phyloP scores from a whole-genome alignment of 2,888 invertebrate species.

The Macrosoma leucophasiata region DNA sequence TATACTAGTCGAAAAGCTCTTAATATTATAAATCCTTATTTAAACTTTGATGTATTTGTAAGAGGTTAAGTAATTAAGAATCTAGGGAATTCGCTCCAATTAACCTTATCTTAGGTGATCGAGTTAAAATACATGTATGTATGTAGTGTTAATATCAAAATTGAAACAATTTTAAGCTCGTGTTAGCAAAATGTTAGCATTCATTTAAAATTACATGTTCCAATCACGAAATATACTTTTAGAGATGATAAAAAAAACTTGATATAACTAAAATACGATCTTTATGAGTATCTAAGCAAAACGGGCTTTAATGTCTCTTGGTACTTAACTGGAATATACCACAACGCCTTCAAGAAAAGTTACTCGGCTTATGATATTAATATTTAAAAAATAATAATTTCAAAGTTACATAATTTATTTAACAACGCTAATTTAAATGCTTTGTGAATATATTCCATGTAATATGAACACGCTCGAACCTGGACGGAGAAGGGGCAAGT shows the following conservation, averaged over 20 bases:
- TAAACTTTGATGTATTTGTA: slow-evolving; percentile 46
- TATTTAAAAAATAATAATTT: too few relatives aligned
- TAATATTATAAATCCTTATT: slow-evolving; percentile 61
- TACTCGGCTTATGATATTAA: too few relatives aligned
- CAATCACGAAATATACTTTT: too few relatives aligned
- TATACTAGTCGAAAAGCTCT: slow-evolving; percentile 72
- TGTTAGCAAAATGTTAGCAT: slow-evolving; percentile 38
- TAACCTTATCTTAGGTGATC: slow-evolving; percentile 47
- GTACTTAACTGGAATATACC: too few relatives aligned
- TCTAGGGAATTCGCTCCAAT: slow-evolving; percentile 41
- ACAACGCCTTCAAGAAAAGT: too few relatives aligned
- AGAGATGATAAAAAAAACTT: too few relatives aligned
- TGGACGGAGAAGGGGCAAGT: slow-evolving; percentile 69
- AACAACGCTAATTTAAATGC: slow-evolving; percentile 37
- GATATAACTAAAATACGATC: too few relatives aligned
- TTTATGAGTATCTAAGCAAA: too few relatives aligned
- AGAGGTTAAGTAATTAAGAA: slow-evolving; percentile 55
- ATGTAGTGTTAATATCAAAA: slow-evolving; percentile 27
- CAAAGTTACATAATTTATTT: slow-evolving; percentile 4
- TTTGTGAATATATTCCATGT: slow-evolving; percentile 36
- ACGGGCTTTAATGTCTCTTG: too few relatives aligned
- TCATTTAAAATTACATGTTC: too few relatives aligned
- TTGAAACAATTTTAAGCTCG: slow-evolving; percentile 50
- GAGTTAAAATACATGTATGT: slow-evolving; percentile 38
- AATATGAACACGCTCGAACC: slow-evolving; percentile 64